These are phyloP conservation scores for Chromis chromis DNA, from an alignment of 2,797 vertebrate genomes.

Conservation along the genomic window DNA sequence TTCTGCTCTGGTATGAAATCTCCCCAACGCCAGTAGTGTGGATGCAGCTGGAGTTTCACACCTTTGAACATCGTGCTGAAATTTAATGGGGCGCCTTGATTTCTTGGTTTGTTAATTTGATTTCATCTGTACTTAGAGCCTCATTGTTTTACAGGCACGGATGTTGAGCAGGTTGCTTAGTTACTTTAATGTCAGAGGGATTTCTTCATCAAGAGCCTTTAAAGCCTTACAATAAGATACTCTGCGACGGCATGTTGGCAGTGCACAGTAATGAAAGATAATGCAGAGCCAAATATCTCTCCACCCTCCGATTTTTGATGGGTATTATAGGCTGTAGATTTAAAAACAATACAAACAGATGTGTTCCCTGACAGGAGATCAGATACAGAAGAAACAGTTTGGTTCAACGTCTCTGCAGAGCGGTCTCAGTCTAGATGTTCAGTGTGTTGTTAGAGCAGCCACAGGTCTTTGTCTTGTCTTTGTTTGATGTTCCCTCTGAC, in stretches of 20 bases:
- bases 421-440: background rate
- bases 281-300: background rate
- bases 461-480: conserved; percentile 52
- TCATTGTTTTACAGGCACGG: conserved; percentile 10
- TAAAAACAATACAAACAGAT: conserved; percentile 20
- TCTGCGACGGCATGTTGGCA: conserved; percentile 13
- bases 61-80: conserved; percentile 13
- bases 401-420: conserved; percentile 22
- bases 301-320: background rate
- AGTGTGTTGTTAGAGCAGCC: conserved; percentile 40
- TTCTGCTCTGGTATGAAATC: conserved; percentile 53
- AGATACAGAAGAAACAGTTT: background rate
- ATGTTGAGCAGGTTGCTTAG: conserved; percentile 29
- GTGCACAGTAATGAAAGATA: conserved; percentile 18
- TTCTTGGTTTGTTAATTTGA: conserved; percentile 25
- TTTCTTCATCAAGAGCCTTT: conserved; percentile 32
- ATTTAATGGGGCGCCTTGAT: conserved; percentile 14
- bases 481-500: conserved; percentile 40
- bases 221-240: conserved; percentile 1
- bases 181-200: conserved; percentile 24
- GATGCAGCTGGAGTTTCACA: conserved; percentile 21
- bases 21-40: background rate
- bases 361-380: conserved; percentile 28
- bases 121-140: background rate
- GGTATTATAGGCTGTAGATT: conserved; percentile 11